Base-by-base conservation (phyloP, 2,113 vertebrate species). In the Oreochromis tanganicae region DNA sequence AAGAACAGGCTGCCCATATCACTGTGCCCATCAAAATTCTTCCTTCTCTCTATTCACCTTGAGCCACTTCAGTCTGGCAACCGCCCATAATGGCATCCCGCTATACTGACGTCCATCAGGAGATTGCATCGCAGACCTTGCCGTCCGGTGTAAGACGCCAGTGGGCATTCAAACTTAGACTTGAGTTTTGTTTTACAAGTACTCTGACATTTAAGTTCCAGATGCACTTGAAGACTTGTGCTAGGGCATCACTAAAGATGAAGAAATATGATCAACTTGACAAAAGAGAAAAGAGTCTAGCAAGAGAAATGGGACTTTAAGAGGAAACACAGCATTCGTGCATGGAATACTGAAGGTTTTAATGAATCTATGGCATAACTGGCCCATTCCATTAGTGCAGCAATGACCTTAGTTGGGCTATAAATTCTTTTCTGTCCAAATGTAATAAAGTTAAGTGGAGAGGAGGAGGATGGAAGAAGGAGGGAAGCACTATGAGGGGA, bases 341-440 rank as follows among this genome's bases (percentile, higher is more conserved):
- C 88, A 81, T 88, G 95, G 97, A 97, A 96, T 95, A 95, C 93
- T 93, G 95, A 46, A 90, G 87, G 90, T 97, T 96, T 95, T 97
- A 97, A 97, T 96, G 94, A 96, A 95, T 96, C 96, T 96, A 97
- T 97, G 96, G 96, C 97, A 95, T 94, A 96, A 95, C 91, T 92
- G 93, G 96, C 95, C 91, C 92, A 96, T 95, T 97, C 97, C 97
- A 99, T 98, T 98, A 98, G 96, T 89, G 93, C 87, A 95, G 89
- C 90, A 85, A 93, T 95, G 95, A 95, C 95, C 91, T 95, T 94
- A 92, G 93, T 85, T 90, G 93, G 94, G 95, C 96, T 95, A 97
- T 97, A 98, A 97, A 98, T 97, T 97, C 87, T 88, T 94, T 94
- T 95, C 96, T 96, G 95, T 96, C 96, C 88, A 93, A 95, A 93